A percentile compares a stretch with the other conserved stretches of the same genome.
These are phyloP conservation scores for Coelogynopora nodosa DNA, from an alignment of 2,888 invertebrate genomes.

Conservation along the genomic window DNA sequence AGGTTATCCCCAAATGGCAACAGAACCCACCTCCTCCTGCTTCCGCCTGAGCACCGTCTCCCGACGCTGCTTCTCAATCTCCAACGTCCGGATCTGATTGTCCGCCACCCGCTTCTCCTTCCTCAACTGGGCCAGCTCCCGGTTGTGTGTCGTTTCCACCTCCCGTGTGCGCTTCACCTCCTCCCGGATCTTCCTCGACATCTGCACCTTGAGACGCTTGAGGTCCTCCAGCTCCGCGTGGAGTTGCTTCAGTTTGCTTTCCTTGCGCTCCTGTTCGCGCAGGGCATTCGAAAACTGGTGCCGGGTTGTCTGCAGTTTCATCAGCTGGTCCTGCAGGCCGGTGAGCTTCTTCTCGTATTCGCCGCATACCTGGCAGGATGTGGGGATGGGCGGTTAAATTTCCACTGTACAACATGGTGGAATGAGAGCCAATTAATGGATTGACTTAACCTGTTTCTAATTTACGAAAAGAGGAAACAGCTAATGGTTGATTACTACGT, in stretches of 20 bases:
- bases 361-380: constrained; percentile 75
- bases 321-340: constrained; percentile 68
- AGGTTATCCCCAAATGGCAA: neutral
- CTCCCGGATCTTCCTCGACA: constrained; percentile 87
- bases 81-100: constrained; percentile 78
- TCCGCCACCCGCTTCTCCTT: constrained; percentile 84
- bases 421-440: too few species aligned
- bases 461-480: too few species aligned
- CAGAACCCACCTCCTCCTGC: constrained; percentile 65
- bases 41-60: constrained; percentile 74
- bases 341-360: constrained; percentile 82
- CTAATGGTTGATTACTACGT: too few species aligned
- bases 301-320: constrained; percentile 78
- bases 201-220: constrained; percentile 76
- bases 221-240: constrained; percentile 74
- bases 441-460: too few species aligned
- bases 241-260: constrained; percentile 71
- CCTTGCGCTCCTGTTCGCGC: constrained; percentile 73
- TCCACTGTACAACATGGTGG: too few species aligned
- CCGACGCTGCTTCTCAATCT: constrained; percentile 78
- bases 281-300: constrained; percentile 81
- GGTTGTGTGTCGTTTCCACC: constrained; percentile 72
- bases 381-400: too few species aligned
- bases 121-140: constrained; percentile 82
- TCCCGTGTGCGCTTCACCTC: constrained; percentile 73